phyloP scores from a whole-genome alignment of 2,797 vertebrate species.

The Periparus ater region DNA sequence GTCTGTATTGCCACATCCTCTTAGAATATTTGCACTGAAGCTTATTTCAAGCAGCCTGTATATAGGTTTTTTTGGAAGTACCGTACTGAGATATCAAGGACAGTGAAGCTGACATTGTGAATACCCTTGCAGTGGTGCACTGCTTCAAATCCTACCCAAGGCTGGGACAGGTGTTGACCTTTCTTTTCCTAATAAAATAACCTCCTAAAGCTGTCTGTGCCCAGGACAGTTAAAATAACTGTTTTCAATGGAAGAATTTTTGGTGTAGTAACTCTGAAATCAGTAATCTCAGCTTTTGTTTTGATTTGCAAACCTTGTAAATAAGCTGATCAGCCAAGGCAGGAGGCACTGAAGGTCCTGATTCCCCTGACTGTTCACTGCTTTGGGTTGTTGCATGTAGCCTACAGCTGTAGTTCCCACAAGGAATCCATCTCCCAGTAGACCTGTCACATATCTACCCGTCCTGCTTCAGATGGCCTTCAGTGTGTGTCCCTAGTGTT shows the following conservation, averaged over 20 bases:
- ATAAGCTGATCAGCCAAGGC: background rate
- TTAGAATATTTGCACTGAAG: background rate
- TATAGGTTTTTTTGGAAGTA: background rate
- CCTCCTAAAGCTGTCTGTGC: background rate
- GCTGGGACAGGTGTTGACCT: background rate
- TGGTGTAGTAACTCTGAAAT: background rate
- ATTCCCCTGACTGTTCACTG: background rate
- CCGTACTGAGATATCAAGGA: background rate
- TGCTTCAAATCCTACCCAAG: background rate
- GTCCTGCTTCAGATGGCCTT: background rate
- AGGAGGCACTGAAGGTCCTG: background rate
- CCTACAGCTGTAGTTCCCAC: background rate
- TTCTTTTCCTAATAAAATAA: background rate
- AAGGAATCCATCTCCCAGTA: background rate
- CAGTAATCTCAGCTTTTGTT: background rate
- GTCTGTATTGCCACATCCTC: background rate
- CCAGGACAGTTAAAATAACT: background rate
- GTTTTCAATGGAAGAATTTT: background rate
- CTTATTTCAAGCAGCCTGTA: background rate
- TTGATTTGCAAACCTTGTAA: background rate
- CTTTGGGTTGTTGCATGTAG: background rate
- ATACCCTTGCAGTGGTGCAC: background rate
- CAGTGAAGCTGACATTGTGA: background rate
- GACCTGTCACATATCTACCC: background rate
- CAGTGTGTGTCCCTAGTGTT: background rate